Conservation (phyloP, 2,888 invertebrate species). For the Bugulina stolonifera region DNA sequence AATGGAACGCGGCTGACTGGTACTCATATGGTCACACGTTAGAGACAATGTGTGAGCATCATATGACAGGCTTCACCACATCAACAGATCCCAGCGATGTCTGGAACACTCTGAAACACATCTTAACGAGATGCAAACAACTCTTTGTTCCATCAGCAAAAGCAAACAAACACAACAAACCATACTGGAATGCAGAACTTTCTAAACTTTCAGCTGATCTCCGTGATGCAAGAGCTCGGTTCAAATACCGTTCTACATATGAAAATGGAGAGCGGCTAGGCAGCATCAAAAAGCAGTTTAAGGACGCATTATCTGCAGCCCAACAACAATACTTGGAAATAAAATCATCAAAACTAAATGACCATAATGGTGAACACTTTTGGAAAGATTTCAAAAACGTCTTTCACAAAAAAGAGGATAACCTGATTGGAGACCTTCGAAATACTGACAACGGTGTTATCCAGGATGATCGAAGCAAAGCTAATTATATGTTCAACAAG, state of each 20-base stretch:
- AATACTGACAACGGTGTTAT: not conserved
- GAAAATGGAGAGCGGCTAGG: not conserved
- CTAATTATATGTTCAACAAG: not conserved
- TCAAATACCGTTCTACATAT: not conserved
- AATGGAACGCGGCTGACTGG: not conserved
- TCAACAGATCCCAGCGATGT: not conserved
- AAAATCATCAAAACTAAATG: not conserved
- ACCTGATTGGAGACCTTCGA: not conserved
- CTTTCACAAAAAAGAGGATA: not conserved
- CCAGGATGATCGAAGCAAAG: not conserved
- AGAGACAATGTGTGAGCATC: no score
- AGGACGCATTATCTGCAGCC: not conserved
- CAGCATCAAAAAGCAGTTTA: not conserved
- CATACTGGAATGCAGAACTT: constrained; percentile 1
- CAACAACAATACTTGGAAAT: not conserved
- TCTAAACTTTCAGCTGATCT: not conserved
- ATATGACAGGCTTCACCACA: no score
- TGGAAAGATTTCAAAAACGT: not conserved
- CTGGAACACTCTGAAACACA: not conserved
- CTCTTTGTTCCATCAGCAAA: not conserved
- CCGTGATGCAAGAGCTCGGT: not conserved
- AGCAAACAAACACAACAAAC: not conserved
- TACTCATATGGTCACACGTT: not conserved
- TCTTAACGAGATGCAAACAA: not conserved
- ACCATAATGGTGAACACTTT: not conserved